Base-by-base conservation (phyloP, 2,888 invertebrate genomes). In the Cerastoderma edule region DNA sequence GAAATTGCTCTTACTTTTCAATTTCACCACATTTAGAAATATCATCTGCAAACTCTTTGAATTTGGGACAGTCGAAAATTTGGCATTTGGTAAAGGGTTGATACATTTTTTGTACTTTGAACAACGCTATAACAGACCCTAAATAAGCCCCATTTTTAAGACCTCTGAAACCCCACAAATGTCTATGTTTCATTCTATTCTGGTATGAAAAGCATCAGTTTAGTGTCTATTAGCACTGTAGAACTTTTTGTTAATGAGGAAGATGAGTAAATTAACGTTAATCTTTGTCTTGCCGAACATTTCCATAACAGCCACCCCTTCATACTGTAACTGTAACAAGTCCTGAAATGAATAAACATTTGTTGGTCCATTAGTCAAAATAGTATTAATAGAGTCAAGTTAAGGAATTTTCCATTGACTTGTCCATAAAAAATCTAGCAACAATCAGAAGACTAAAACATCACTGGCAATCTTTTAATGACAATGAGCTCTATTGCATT, bases 261-360 rank as follows among this genome's bases (percentile, higher is more conserved):
- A 95, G 82, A 96, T 94, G 54, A 96, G 93, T 56, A 96, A 94
- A 91, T 96, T 96, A 24, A 96, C 95, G 89, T 96, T 96, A 83
- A 96, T 94, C 92, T 95, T 95, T 28, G 96, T 96, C 91, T 95
- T 95, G n/a, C 95, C 96, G 89, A 96, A 96, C 94, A 96, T 95
- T 85, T 95, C 95, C 95, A 96, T 96, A 30, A 96, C 95, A 32
- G 95, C 94, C 56, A 95, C 95, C 28, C 96, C 96, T 90, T 96
- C 96, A 86, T 95, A 96, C 90, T 96, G 96, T 78, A 95, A 94
- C 89, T 96, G 95, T 24, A 96, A 93, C 44, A 96, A 93, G 89
- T 96, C 95, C 93, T 96, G 95, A 27, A 91, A 92, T 30, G 32
- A 66, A 22, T 35, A 60, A 5, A 48, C 5, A 56, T 16, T n/a